phyloP scores from a whole-genome alignment of 1,140 invertebrate genomes.

The Pissodes strobi region DNA sequence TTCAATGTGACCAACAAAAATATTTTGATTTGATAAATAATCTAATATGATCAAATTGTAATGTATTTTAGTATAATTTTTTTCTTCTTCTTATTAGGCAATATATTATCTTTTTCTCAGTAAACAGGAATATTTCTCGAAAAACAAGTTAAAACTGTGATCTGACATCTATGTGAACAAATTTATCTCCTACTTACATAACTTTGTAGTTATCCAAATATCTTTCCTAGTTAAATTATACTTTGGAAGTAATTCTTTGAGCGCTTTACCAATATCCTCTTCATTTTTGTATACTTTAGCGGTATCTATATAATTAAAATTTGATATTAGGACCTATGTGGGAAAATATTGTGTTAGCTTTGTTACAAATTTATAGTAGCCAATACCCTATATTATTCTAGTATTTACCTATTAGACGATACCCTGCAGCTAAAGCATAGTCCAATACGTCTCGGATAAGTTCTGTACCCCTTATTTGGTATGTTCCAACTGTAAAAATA shows the following conservation, averaged over 20 bases:
- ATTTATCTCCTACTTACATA: too few species aligned
- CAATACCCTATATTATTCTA: slow-evolving; percentile 27
- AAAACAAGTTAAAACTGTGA: too few species aligned
- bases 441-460: slow-evolving; percentile 58
- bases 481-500: slow-evolving; percentile 62
- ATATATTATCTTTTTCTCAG: too few species aligned
- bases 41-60: too few species aligned
- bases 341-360: not conserved
- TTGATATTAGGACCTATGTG: not conserved
- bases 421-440: slow-evolving; percentile 61
- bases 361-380: slow-evolving; percentile 16
- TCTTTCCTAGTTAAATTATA: slow-evolving; percentile 69
- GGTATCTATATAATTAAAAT: slow-evolving; percentile 64
- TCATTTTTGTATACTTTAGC: slow-evolving; percentile 78
- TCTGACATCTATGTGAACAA: too few species aligned
- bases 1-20: too few species aligned
- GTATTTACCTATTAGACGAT: slow-evolving; percentile 63
- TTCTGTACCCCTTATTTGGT: slow-evolving; percentile 55
- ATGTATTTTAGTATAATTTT: too few species aligned
- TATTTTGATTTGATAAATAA: too few species aligned
- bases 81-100: too few species aligned
- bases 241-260: slow-evolving; percentile 65
- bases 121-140: too few species aligned
- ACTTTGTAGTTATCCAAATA: slow-evolving; percentile 79
- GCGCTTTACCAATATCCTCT: slow-evolving; percentile 65